phyloP scores from a whole-genome alignment of 37 sponge, comb jelly and placozoan genomes.

The Cladorhizidae sp. region DNA sequence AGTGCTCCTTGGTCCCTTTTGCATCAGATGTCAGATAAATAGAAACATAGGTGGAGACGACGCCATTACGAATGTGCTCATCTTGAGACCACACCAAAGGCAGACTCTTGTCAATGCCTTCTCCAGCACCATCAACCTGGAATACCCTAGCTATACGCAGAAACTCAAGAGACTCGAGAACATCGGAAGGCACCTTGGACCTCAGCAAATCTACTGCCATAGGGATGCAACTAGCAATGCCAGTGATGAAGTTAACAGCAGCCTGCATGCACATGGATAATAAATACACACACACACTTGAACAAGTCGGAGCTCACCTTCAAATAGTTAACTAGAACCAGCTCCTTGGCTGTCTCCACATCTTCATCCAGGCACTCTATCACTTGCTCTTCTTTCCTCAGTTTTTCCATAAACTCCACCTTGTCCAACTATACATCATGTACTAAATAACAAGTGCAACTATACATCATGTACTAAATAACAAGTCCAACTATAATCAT shows the following conservation, averaged over 20 bases:
- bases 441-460: too few relatives aligned
- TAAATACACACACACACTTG: not conserved
- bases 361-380: not conserved
- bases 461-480: too few relatives aligned
- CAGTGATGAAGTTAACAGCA: conserved; percentile 63
- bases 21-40: conserved; percentile 1
- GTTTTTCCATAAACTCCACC: not conserved
- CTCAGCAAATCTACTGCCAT: conserved; percentile 74
- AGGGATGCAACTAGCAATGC: conserved; percentile 61
- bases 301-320: not conserved
- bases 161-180: conserved; percentile 86
- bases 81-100: conserved; percentile 85
- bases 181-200: conserved; percentile 84
- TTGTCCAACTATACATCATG: not conserved
- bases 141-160: conserved; percentile 67
- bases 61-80: conserved; percentile 45
- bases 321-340: conserved; percentile 20
- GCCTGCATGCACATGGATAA: conserved; percentile 42
- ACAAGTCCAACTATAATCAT: too few relatives aligned
- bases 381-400: not conserved
- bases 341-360: conserved; percentile 18
- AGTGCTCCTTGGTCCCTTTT: not conserved
- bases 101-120: conserved; percentile 73
- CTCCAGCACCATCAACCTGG: conserved; percentile 41
- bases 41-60: conserved; percentile 62